Evolutionary conservation across 2,888 invertebrate species (phyloP), one percentile per base, ranked within the genome.

Genomic region (Blastobasis lacticolella): DNA sequence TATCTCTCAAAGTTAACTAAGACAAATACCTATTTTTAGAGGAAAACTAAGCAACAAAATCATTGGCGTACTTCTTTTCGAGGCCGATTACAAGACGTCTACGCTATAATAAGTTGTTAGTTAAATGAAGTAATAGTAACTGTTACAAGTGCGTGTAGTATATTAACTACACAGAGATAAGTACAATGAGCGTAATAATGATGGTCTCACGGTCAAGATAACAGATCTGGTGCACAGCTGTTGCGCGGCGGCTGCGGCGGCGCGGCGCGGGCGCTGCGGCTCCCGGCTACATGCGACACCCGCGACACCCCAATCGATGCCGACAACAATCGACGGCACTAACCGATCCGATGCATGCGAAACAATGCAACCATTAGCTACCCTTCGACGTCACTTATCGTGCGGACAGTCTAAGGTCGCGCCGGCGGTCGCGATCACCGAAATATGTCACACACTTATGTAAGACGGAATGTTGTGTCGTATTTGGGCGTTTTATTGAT

Each of bases 181-280:
- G 42, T 71, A 70, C 62, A 71, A 68, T 65, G 66, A 69, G 66
- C 63, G 69, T 65, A 71, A 71, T 75, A 72, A 76, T 70, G 66
- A 66, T 75, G 68, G 62, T 82, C 87, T 86, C 86, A 88, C 87
- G 82, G 83, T 84, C 76, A 85, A 83, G 78, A 78, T 80, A 81
- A 79, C 63, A 71, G 77, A 79, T 75, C 75, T 74, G 74, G 75
- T 69, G 71, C 77, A 76, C 85, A 84, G 85, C 80, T 82, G 84
- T 79, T 81, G 81, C 76, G 75, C 72, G 75, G 62, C 67, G 10
- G 42, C 9, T 42, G 10, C 9, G n/a, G 42, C 74, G 77, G 69
- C 69, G 73, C 74, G 69, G 58, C 64, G 65, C 57, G 67, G 70
- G 57, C 67, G 71, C 73, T 71, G 62, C 74, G 69, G 67, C 62